Evolutionary conservation across 1,140 invertebrate species (phyloP), one percentile per base, ranked within the genome.

Genomic region (Drosophila miranda): DNA sequence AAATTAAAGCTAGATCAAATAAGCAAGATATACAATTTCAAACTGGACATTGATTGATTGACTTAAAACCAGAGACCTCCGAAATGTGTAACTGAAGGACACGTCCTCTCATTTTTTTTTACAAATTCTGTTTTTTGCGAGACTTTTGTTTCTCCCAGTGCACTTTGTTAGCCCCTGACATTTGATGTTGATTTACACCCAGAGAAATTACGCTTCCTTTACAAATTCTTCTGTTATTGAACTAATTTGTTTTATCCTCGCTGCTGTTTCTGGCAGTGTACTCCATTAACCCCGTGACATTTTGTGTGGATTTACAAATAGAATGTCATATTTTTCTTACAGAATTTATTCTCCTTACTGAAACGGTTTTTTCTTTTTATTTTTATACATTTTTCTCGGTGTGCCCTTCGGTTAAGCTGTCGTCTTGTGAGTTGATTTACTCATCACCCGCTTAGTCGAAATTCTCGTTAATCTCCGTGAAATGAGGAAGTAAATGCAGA

Each of bases 401-500:
- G 64, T 68, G 48, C 4, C 55, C 48, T 43, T 42, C 7, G 50
- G 23, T 14, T 55, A 56, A 67, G 59, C 63, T 53, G 41, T 8
- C 21, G 46, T 48, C 28, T 52, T 42, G n/a, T 30, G 50, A 64
- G 43, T 56, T 68, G 63, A 69, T 56, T 68, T 69, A 69, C 63
- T 49, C 66, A 69, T 69, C 51, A 38, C 21, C 19, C 62, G 66
- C 63, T 68, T 68, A 21, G 50, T 9, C 66, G 26, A 68, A 48
- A 48, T 44, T 38, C 66, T 48, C 66, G 66, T 69, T 56, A 69
- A 49, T 68, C 51, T 49, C 34, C 44, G 51, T 68, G 56, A 49
- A 69, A 69, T 49, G 62, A 56, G 66, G 34, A 49, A 69, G 56
- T 69, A 68, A 68, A n/a, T 26, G 19, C 30, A 49, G 63, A 69